Percentiles rank a stretch among this genome's conserved stretches.
These are phyloP conservation scores for Tympanuchus pallidicinctus DNA, from an alignment of 2,113 vertebrate genomes.

Conservation along the genomic window DNA sequence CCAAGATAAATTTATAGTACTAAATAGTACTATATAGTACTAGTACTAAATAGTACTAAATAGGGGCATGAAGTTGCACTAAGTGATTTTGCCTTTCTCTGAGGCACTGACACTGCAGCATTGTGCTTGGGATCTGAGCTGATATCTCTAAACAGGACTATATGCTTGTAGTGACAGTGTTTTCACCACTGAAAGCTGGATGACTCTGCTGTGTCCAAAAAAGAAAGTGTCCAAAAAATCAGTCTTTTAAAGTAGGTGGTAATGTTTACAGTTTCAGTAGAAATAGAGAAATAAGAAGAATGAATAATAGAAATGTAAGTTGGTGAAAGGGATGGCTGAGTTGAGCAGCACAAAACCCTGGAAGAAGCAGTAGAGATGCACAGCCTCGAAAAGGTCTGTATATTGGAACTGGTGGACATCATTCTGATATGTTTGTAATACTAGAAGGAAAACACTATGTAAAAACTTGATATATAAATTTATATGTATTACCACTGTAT, in stretches of 20 bases:
- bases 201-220: neutral
- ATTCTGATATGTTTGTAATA: neutral
- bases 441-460: neutral
- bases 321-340: neutral
- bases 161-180: neutral
- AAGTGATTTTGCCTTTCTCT: neutral
- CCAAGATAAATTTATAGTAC: conserved; percentile 23
- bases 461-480: neutral
- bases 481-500: too few species aligned
- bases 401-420: neutral
- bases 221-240: neutral
- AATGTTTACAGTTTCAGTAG: neutral
- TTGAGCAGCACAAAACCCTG: neutral
- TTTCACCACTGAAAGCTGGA: neutral
- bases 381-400: neutral
- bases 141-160: neutral
- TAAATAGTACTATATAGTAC: neutral
- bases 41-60: neutral
- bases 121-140: neutral
- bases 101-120: neutral
- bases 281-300: neutral
- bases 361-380: neutral
- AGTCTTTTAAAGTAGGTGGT: neutral
- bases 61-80: neutral
- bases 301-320: neutral